Conservation (phyloP, 2,888 invertebrate genomes). For the Bimastos eiseni region DNA sequence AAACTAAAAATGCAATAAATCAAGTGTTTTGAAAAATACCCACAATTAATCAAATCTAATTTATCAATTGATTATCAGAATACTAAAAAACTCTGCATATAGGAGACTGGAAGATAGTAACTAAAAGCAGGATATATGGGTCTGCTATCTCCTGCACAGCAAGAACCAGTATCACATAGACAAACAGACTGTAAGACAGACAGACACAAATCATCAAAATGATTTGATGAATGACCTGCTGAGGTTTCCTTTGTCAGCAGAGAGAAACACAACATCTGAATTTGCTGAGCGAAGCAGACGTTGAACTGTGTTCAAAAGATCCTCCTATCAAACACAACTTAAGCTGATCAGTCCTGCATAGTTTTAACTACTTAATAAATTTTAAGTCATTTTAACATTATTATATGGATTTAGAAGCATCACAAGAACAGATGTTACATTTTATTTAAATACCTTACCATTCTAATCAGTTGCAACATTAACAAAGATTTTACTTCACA, state of each 20-base stretch:
- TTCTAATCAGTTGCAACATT: background rate
- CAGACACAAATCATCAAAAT: background rate
- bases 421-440: no score
- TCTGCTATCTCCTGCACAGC: background rate
- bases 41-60: no score
- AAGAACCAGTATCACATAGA: background rate
- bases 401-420: no score
- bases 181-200: background rate
- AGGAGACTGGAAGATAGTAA: background rate
- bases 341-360: no score
- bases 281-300: conserved; percentile 54
- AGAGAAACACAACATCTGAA: conserved; percentile 53
- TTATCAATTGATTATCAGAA: background rate
- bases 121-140: background rate
- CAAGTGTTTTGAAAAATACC: background rate
- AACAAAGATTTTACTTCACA: background rate
- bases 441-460: background rate
- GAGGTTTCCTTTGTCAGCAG: conserved; percentile 54
- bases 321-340: background rate
- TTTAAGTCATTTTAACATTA: background rate
- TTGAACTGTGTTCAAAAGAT: conserved; percentile 44
- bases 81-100: background rate
- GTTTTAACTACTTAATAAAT: no score
- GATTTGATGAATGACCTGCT: conserved; percentile 46
- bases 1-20: no score